phyloP scores from a whole-genome alignment of 2,113 vertebrate species.

The Saccopteryx leptura region DNA sequence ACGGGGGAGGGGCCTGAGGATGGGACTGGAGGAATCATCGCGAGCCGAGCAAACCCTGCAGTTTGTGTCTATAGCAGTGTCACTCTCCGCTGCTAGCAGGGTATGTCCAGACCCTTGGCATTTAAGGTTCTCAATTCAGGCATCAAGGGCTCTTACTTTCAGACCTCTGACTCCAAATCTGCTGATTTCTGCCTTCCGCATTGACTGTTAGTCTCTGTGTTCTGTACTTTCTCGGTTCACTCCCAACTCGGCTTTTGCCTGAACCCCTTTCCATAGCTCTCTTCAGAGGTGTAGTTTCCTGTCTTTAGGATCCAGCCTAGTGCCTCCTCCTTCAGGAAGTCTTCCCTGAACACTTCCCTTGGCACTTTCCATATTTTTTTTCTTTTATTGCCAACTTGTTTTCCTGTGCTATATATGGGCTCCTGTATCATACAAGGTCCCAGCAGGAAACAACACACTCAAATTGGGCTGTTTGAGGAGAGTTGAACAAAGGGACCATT shows the following conservation, averaged over 20 bases:
- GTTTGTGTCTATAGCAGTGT: neutral
- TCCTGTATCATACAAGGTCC: neutral
- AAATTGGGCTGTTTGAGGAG: neutral
- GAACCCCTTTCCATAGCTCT: neutral
- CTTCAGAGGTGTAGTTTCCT: neutral
- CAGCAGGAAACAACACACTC: neutral
- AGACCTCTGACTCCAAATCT: neutral
- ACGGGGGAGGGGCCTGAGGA: neutral
- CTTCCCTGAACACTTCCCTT: neutral
- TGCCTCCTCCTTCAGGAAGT: neutral
- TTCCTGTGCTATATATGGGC: neutral
- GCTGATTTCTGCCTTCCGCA: neutral
- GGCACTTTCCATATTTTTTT: neutral
- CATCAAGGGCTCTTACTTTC: neutral
- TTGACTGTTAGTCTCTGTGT: neutral
- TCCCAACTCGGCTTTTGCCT: neutral
- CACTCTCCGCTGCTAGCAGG: neutral
- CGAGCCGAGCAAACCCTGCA: neutral
- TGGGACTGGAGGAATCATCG: neutral
- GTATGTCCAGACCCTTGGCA: neutral
- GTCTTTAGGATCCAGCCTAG: neutral
- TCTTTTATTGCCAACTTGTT: neutral
- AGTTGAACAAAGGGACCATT: neutral
- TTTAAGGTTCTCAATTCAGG: neutral
- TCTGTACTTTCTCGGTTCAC: neutral